phyloP scores from a whole-genome alignment of 2,113 vertebrate species.

The Otus sunia region DNA sequence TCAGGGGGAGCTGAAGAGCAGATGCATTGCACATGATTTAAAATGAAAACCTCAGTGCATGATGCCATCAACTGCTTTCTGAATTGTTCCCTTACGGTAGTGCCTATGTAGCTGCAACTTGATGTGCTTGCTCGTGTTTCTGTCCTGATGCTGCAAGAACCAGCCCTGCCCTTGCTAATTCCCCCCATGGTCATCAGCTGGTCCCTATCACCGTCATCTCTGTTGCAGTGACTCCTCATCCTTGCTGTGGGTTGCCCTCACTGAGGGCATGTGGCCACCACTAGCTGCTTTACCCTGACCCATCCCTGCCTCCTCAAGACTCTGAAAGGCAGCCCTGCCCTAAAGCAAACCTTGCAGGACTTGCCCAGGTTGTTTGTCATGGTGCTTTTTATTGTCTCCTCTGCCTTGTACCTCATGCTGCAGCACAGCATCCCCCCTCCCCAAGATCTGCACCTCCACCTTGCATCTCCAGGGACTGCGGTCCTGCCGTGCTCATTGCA shows the following conservation, averaged over 20 bases:
- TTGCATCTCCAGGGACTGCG: neutral
- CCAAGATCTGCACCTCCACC: neutral
- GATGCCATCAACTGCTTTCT: neutral
- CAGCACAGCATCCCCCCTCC: neutral
- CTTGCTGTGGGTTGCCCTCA: neutral
- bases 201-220: neutral
- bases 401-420: neutral
- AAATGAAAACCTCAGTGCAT: rapidly evolving
- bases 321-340: neutral
- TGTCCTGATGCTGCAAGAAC: neutral
- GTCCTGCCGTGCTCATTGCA: neutral
- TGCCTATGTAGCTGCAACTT: rapidly evolving
- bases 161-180: neutral
- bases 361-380: neutral
- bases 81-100: rapidly evolving
- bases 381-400: neutral
- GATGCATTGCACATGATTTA: neutral
- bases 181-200: neutral
- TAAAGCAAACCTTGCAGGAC: neutral
- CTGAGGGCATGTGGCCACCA: neutral
- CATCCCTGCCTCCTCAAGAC: neutral
- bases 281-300: neutral
- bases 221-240: neutral
- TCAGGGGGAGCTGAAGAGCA: neutral
- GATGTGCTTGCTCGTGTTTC: rapidly evolving